Conservation (phyloP, 1,140 invertebrate genomes). For the Lordiphosa clarofinis region DNA sequence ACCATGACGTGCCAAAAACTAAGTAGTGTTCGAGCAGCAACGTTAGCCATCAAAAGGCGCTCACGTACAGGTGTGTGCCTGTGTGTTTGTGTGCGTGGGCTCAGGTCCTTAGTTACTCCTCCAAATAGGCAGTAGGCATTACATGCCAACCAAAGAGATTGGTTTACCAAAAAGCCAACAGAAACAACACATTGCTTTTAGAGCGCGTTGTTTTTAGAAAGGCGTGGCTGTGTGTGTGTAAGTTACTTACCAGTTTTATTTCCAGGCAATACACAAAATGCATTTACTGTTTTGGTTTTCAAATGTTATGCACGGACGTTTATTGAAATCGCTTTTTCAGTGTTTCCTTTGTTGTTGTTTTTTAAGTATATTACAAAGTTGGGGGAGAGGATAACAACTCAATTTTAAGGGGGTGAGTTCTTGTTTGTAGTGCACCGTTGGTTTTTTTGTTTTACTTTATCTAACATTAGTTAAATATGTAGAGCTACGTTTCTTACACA, state of each 20-base stretch:
- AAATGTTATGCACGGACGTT: constrained; percentile 74
- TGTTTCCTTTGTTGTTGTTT: constrained; percentile 20
- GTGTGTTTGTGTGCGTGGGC: constrained; percentile 3
- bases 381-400: constrained; percentile 35
- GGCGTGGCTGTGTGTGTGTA: constrained; percentile 44
- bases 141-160: constrained; percentile 67
- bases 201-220: constrained; percentile 64
- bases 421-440: constrained; percentile 45
- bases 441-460: constrained; percentile 17
- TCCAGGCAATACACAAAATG: constrained; percentile 33
- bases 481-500: constrained; percentile 59
- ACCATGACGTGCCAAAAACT: constrained; percentile 71
- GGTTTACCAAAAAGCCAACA: constrained; percentile 20
- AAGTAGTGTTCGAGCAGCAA: constrained; percentile 67
- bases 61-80: constrained; percentile 54
- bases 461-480: constrained; percentile 67
- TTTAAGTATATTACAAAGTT: constrained; percentile 67
- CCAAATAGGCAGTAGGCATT: constrained; percentile 74
- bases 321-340: constrained; percentile 64
- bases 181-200: constrained; percentile 74
- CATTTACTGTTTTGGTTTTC: constrained; percentile 57
- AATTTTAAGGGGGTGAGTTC: constrained; percentile 13
- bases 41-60: constrained; percentile 65
- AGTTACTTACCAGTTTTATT: constrained; percentile 28
- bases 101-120: neutral